Evolutionary conservation across 2,888 invertebrate species (phyloP), one percentile per base, ranked within the genome.

Genomic region (Glaucopsyche alexis): DNA sequence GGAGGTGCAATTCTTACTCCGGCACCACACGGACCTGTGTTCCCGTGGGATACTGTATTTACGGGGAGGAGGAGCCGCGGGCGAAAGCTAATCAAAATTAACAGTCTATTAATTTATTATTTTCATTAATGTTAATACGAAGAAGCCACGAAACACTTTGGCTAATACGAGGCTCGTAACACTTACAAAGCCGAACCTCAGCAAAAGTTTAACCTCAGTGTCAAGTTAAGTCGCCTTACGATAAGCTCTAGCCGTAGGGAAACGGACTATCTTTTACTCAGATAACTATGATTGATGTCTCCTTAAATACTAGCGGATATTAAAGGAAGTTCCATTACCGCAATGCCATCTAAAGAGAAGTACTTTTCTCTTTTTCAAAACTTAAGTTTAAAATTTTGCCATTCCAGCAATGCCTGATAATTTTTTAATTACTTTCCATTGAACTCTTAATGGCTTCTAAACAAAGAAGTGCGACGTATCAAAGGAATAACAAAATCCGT

Each of bases 231-330:
- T 29, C 29, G 29, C 0, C 29, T 29, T 38, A 29, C 8, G 9
- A 47, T 47, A 47, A 29, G 13, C 55, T 2, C 13, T 60, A 11
- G 60, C 60, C 60, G 60, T 60, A 60, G 60, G 29, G 29, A 60
- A 60, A 60, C 38, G 29, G 29, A 60, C 60, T 29, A 38, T 60
- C 29, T 60, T 60, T 60, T 29, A 38, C 60, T 2, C 13, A 13
- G 29, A 60, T 60, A 60, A 60, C 55, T 60, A 60, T 38, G 60
- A 60, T 60, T 29, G 29, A 60, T 60, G 29, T 29, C 60, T 7
- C 38, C 60, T 60, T 60, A 38, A 55, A 38, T 29, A 60, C 29
- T 29, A 38, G 7, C 16, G 14, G 60, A 60, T 60, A 60, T 60
- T 60, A 60, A 38, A 60, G 60, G 60, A 29, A 29, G 29, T 29